These are phyloP conservation scores for Synanceia verrucosa DNA, from an alignment of 2,797 vertebrate species.

Conservation along the genomic window DNA sequence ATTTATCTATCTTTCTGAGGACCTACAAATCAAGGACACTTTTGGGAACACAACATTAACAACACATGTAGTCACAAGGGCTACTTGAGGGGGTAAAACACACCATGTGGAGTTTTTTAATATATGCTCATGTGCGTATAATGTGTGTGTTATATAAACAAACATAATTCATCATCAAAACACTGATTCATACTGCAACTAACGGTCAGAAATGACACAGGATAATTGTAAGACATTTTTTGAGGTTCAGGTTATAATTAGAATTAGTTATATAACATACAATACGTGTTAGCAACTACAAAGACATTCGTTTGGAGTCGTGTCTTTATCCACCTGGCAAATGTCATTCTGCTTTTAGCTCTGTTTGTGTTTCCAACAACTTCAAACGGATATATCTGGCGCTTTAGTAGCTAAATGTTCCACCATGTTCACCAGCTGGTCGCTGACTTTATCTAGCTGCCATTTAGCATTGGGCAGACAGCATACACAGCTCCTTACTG, in stretches of 20 bases:
- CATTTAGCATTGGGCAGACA: not conserved
- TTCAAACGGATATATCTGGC: not conserved
- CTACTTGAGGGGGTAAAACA: not conserved
- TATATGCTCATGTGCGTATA: not conserved
- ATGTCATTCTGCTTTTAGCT: not conserved
- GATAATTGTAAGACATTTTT: not conserved
- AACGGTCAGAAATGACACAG: not conserved
- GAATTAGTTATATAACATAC: not conserved
- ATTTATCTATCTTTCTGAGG: constrained; percentile 9
- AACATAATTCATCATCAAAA: not conserved
- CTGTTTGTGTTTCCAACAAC: not conserved
- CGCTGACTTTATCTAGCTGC: not conserved
- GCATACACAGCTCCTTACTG: not conserved
- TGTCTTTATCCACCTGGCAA: not conserved
- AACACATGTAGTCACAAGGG: not conserved
- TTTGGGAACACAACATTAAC: not conserved
- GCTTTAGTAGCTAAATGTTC: not conserved
- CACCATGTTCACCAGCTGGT: not conserved
- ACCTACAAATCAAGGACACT: not conserved
- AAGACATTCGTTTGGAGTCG: not conserved
- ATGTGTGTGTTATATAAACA: not conserved
- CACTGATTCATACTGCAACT: not conserved
- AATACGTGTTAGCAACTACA: not conserved
- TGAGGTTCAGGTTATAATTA: not conserved
- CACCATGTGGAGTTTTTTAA: not conserved